phyloP scores from a whole-genome alignment of 2,888 invertebrate species.

The Linyphia triangularis region DNA sequence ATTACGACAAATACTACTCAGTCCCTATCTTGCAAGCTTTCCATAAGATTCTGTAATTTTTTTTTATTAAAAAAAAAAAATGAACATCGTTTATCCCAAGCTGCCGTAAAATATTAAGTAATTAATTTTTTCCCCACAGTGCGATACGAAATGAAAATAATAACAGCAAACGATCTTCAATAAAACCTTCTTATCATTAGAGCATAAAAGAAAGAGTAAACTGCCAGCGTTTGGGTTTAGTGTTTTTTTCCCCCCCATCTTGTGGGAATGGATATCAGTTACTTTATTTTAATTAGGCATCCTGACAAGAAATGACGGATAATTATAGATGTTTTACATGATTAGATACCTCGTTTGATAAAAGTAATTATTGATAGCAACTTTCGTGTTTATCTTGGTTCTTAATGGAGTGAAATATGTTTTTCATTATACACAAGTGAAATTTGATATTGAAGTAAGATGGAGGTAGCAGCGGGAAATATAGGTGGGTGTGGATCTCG shows the following conservation, averaged over 20 bases:
- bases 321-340: slow-evolving; percentile 62
- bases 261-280: slow-evolving; percentile 14
- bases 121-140: slow-evolving; percentile 46
- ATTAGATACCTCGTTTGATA: slow-evolving; percentile 55
- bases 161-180: slow-evolving; percentile 36
- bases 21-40: not conserved
- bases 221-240: not conserved
- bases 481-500: too few relatives aligned
- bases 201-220: not conserved
- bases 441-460: too few relatives aligned
- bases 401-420: slow-evolving; percentile 37
- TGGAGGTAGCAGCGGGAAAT: too few relatives aligned
- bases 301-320: slow-evolving; percentile 47
- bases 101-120: slow-evolving; percentile 37
- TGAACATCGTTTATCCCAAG: slow-evolving; percentile 25
- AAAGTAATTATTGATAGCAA: slow-evolving; percentile 40
- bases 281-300: slow-evolving; percentile 47
- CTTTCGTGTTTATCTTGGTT: slow-evolving; percentile 9
- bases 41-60: not conserved
- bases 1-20: slow-evolving; percentile 40
- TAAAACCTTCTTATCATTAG: slow-evolving; percentile 28
- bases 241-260: not conserved
- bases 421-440: not conserved
- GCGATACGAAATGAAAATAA: slow-evolving; percentile 41
- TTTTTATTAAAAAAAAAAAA: not conserved